Conservation (phyloP, 1,140 invertebrate genomes). For the Pogonognathellus flavescens region DNA sequence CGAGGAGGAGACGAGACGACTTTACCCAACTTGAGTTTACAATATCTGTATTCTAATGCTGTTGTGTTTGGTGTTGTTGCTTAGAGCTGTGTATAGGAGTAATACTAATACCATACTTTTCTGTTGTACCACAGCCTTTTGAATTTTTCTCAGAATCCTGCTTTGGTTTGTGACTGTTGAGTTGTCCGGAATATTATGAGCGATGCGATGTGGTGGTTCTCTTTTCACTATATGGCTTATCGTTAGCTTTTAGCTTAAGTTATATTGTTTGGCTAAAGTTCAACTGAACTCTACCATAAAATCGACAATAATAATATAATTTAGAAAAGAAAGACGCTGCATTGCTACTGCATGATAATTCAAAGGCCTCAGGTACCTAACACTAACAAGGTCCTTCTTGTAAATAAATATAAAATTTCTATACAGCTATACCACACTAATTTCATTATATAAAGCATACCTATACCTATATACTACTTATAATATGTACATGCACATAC, state of each 20-base stretch:
- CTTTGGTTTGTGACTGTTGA: slow-evolving; percentile 26
- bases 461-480: not conserved
- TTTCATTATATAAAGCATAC: not conserved
- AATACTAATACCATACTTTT: not conserved
- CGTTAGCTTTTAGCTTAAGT: slow-evolving; percentile 38
- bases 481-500: not conserved
- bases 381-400: too few relatives aligned
- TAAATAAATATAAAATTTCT: too few relatives aligned
- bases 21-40: slow-evolving; percentile 4
- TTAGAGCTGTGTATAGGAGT: not conserved
- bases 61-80: not conserved
- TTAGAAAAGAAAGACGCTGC: slow-evolving; percentile 24
- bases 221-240: slow-evolving; percentile 37
- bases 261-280: slow-evolving; percentile 42
- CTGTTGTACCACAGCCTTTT: slow-evolving; percentile 2
- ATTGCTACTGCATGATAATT: slow-evolving; percentile 27
- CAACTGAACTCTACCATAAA: slow-evolving; percentile 50
- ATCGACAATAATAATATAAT: slow-evolving; percentile 50
- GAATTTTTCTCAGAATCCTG: slow-evolving; percentile 42
- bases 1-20: slow-evolving; percentile 31
- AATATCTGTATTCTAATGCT: slow-evolving; percentile 12
- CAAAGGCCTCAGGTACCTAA: not conserved
- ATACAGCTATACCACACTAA: not conserved
- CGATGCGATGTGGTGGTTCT: slow-evolving; percentile 39
- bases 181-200: slow-evolving; percentile 20